Evolutionary conservation across 1,140 invertebrate species (phyloP).

Genomic region (Drosophila saltans): DNA sequence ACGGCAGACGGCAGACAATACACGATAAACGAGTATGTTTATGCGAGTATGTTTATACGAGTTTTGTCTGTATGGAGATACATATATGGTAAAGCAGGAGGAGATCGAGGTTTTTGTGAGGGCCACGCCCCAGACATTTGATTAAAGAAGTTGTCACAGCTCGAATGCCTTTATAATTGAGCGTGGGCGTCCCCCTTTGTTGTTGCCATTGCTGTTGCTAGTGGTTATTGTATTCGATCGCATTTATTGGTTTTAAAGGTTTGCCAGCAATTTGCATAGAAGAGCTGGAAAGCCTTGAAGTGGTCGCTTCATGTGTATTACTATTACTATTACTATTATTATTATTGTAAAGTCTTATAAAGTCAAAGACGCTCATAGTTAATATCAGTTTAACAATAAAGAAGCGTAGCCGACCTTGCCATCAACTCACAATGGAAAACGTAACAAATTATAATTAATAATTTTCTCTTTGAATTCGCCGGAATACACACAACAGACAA

Average conservation of each 20-base stretch:
- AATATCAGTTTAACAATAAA: constrained; percentile 27
- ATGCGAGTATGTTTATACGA: constrained; percentile 9
- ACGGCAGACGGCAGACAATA: constrained; percentile 19
- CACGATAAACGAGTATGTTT: constrained; percentile 8
- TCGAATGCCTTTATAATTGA: constrained; percentile 67
- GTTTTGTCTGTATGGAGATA: constrained; percentile 31
- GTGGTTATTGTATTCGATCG: constrained; percentile 2
- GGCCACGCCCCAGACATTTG: constrained; percentile 67
- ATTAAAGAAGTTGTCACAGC: constrained; percentile 78
- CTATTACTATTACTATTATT: constrained; percentile 7
- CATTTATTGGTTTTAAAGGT: constrained; percentile 58
- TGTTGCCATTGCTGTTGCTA: not conserved
- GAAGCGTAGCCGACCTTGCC: constrained; percentile 61
- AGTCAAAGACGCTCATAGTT: constrained; percentile 20
- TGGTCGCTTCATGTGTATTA: constrained; percentile 39
- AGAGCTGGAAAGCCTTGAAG: constrained; percentile 59
- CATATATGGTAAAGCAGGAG: constrained; percentile 15
- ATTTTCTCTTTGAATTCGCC: constrained; percentile 65
- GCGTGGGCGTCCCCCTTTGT: constrained; percentile 52
- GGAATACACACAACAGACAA: constrained; percentile 18
- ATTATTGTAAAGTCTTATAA: constrained; percentile 75
- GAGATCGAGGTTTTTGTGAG: not conserved
- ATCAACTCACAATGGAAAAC: constrained; percentile 47
- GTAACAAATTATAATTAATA: constrained; percentile 71
- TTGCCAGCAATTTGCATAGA: constrained; percentile 69